Evolutionary conservation across 2,113 vertebrate species (phyloP), one percentile per base, ranked within the genome.

Genomic region (Vulpes ferrilata): DNA sequence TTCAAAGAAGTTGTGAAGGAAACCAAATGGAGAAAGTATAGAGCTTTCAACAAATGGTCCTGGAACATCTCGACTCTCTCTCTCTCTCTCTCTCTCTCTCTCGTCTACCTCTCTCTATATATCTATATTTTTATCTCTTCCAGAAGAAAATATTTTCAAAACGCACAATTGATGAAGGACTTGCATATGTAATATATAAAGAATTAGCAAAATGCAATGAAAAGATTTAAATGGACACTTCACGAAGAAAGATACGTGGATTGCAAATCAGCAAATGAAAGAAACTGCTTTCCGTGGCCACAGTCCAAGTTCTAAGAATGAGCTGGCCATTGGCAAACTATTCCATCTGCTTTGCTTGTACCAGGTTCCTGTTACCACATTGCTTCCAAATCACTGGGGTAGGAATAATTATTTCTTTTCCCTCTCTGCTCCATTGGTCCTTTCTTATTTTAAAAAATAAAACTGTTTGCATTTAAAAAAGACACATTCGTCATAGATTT

Each of bases 121-220:
- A 43, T 43, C 43, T 43, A 43, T 43, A 1, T 43, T 43, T 43
- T 43, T 43, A 43, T 43, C 43, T 43, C 43, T 43, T 43, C 43
- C 57, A 20, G 57, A 60, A 79, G 30, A 78, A 65, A 73, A 64
- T 48, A 92, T 87, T 87, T 92, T 73, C n/a, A 64, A 95, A 84
- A 92, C 19, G n/a, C 3, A 48, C 5, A 71, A 13, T 10, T 87
- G 20, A 73, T 53, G 25, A 43, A 81, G 48, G 8, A 16, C 16
- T 57, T 79, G 48, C 1, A 30, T 35, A 30, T 79, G 30, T 15
- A 71, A 5, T 85, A 80, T 32, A 79, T 38, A 27, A 48, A 64
- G 6, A 64, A 22, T 64, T 43, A 59, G 19, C 8, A 22, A 81
- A 87, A 23, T 35, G 5, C 17, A 74, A 60, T 89, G 19, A 62